A percentile compares a stretch with the other conserved stretches of the same genome.
Evolutionary conservation across 2,113 vertebrate species (phyloP).

Genomic region (Bubalus kerabau): DNA sequence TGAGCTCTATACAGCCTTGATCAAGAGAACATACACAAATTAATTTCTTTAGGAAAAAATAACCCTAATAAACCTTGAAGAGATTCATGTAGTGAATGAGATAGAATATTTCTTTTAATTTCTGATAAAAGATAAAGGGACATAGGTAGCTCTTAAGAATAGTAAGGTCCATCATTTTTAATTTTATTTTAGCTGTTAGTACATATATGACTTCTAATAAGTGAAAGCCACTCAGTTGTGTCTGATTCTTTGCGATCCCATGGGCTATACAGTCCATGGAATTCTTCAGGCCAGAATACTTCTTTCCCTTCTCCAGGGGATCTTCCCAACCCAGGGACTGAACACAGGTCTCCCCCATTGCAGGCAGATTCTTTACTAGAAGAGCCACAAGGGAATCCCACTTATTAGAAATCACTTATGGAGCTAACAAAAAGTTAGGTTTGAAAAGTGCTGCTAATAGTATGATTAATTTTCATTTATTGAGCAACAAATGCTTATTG

Average conservation of each 20-base stretch:
- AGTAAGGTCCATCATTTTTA: background rate
- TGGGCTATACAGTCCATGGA: background rate
- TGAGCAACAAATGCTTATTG: background rate
- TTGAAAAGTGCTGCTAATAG: background rate
- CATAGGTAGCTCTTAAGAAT: background rate
- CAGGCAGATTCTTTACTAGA: background rate
- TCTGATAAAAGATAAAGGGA: background rate
- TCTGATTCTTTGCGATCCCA: background rate
- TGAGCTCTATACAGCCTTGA: background rate
- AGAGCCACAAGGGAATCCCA: background rate
- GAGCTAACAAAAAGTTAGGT: background rate
- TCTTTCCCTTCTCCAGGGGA: background rate
- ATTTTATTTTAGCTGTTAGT: background rate
- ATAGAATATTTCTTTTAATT: background rate
- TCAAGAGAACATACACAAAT: background rate
- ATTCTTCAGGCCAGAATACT: background rate
- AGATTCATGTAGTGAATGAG: background rate
- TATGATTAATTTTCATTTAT: background rate
- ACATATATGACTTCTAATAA: background rate
- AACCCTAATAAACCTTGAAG: background rate
- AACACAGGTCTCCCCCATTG: background rate
- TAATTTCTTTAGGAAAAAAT: background rate
- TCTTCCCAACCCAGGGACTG: background rate
- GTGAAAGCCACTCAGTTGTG: background rate
- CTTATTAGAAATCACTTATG: background rate